Base-by-base conservation (phyloP, 2,888 invertebrate genomes). In the Cepaea hortensis region DNA sequence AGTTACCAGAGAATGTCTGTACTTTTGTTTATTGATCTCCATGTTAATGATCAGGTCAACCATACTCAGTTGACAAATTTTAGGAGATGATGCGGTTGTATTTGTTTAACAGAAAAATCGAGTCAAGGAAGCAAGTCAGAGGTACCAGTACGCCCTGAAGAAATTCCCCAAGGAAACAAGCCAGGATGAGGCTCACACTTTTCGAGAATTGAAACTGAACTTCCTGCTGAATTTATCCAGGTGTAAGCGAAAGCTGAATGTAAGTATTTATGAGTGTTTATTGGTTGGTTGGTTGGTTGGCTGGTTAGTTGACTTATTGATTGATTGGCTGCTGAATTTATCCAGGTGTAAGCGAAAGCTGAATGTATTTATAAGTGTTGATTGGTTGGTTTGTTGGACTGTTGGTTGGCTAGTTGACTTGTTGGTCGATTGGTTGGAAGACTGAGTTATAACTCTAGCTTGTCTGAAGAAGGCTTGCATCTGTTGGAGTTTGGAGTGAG, bases 261-360 rank as follows among this genome's bases (percentile, higher is more conserved):
- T 98, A 95, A 97, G 97, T 73, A 18, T 15, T 13, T 20, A 55
- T n/a, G 13, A n/a, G 18, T 55, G 55, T 55, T 55, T 4, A 9
- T 55, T 55, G 55, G 11, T 55, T 55, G 6, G 55, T 55, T 55
- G 55, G 55, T 55, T 11, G 11, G 55, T 55, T 55, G 55, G 11
- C 0, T 55, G 55, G 55, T 55, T 55, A 11, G 55, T 55, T 55
- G 98, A 98, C 93, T 95, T 98, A 84, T 96, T 97, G 93, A 96
- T 98, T 20, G 98, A 98, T 94, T 96, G 99, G 92, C 95, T 98
- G 92, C 96, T 99, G 76, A 98, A 98, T 94, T 96, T 98, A 91
- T 98, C 98, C n/a, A 95, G 98, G 87, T 98, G 98, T 95, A 98
- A 98, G 95, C 96, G 98, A 94, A 98, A 98, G 95, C 96, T 98